Evolutionary conservation across 1,140 invertebrate genomes (phyloP).

Genomic region (Laupala kohalensis): DNA sequence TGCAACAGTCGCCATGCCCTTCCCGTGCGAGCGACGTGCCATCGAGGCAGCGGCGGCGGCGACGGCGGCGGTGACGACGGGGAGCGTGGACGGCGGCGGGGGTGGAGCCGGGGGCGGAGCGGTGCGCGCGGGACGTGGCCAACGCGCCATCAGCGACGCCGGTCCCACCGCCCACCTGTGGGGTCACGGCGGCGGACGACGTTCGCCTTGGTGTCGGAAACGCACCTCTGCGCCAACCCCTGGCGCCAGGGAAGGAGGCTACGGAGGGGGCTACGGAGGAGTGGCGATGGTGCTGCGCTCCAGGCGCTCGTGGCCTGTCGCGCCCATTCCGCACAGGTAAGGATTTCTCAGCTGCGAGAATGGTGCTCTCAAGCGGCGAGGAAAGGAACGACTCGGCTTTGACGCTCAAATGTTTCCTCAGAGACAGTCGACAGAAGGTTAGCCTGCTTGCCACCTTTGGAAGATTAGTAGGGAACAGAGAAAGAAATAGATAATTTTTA

Average conservation of each 20-base stretch:
- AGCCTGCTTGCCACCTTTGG: too few species aligned
- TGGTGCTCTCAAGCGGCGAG: too few species aligned
- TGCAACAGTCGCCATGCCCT: too few species aligned
- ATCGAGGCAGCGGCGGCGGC: too few species aligned
- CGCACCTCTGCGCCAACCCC: constrained; percentile 22
- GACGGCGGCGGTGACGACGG: neutral
- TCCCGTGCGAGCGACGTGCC: too few species aligned
- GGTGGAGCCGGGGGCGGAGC: constrained; percentile 14
- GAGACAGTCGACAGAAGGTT: too few species aligned
- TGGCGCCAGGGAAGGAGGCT: constrained; percentile 14
- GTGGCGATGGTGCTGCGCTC: constrained; percentile 21
- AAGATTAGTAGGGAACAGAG: too few species aligned
- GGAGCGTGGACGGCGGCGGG: neutral
- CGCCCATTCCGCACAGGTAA: constrained; percentile 20
- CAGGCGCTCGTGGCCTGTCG: constrained; percentile 24
- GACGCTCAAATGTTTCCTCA: too few species aligned
- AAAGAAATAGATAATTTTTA: too few species aligned
- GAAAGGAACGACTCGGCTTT: too few species aligned
- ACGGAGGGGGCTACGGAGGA: constrained; percentile 15
- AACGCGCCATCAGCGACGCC: constrained; percentile 20
- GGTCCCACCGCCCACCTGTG: constrained; percentile 21
- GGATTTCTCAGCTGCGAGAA: too few species aligned
- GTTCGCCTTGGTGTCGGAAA: constrained; percentile 21
- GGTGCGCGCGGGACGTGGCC: constrained; percentile 17
- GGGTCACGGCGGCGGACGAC: constrained; percentile 16